phyloP scores from a whole-genome alignment of 2,113 vertebrate genomes.

The Mus pahari region DNA sequence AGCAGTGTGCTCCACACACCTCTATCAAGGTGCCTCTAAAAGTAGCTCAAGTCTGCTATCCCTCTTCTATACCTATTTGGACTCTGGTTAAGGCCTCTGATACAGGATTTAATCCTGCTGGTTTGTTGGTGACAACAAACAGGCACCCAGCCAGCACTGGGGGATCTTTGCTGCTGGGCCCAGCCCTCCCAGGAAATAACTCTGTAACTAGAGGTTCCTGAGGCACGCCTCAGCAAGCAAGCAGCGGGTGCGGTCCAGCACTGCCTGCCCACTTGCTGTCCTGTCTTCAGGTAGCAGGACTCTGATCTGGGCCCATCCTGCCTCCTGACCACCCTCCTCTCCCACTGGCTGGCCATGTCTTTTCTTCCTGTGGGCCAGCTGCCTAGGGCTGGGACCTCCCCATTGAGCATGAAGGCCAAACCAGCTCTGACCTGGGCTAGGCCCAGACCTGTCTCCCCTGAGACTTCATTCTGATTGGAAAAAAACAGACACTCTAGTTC shows the following conservation, averaged over 20 bases:
- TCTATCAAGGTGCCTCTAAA: not conserved
- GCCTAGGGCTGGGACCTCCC: not conserved
- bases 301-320: not conserved
- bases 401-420: conserved; percentile 18
- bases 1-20: not conserved
- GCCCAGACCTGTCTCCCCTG: conserved; percentile 68
- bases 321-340: not conserved
- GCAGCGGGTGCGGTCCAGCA: conserved; percentile 4
- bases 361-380: not conserved
- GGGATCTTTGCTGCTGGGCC: not conserved
- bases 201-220: conserved; percentile 54
- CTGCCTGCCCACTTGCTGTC: not conserved
- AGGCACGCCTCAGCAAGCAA: conserved; percentile 46
- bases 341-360: not conserved
- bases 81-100: not conserved
- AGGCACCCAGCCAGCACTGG: conserved; percentile 64
- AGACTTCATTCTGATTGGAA: conserved; percentile 49
- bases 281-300: conserved; percentile 21
- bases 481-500: conserved; percentile 32
- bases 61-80: not conserved
- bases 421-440: conserved; percentile 56
- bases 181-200: conserved; percentile 70
- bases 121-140: not conserved
- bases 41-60: not conserved
- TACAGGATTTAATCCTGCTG: conserved; percentile 16